Evolutionary conservation across 2,113 vertebrate genomes (phyloP), one percentile per base, ranked within the genome.

Genomic region (Proteles cristata): DNA sequence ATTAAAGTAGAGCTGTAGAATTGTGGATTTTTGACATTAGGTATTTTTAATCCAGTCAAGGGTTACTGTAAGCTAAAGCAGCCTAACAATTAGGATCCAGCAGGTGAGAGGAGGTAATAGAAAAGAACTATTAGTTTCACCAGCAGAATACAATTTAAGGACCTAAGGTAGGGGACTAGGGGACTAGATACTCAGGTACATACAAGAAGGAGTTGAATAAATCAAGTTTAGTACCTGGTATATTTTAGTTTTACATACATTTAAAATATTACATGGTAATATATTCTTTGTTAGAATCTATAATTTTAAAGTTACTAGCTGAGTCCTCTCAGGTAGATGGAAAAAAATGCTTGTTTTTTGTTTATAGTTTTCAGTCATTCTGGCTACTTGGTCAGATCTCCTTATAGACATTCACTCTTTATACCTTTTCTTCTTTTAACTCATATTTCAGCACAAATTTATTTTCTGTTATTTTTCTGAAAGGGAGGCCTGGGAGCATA

Each of bases 281-380:
- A 66, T 48, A 65, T 31, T 73, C 11, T 92, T 4, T 74, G 8
- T 55, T 95, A 68, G 9, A 23, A 73, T 80, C 10, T 92, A n/a
- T 94, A 73, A 74, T 95, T 88, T 92, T 84, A 33, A 93, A 86
- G 8, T 65, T 83, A 90, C 63, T 95, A 94, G 26, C 31, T 68
- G 35, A 89, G 11, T 92, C 4, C 15, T 96, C 53, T 11, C 12
- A 91, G 83, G 31, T 84, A 83, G 10, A 79, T 68, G 48, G 45
- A 8, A 88, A 91, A 81, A 93, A 81, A 23, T 65, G 7, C 25
- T 55, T 84, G 4, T 31, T 39, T 83, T 93, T 95, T 76, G 17
- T 90, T 94, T 71, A 53, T 10, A 66, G 19, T 85, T 93, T 93
- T 91, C 77, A 90, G 33, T 88, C 53, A 94, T 63, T 48, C 28